Conservation (phyloP, 2,797 vertebrate species). For the Hozukius guyotensis region DNA sequence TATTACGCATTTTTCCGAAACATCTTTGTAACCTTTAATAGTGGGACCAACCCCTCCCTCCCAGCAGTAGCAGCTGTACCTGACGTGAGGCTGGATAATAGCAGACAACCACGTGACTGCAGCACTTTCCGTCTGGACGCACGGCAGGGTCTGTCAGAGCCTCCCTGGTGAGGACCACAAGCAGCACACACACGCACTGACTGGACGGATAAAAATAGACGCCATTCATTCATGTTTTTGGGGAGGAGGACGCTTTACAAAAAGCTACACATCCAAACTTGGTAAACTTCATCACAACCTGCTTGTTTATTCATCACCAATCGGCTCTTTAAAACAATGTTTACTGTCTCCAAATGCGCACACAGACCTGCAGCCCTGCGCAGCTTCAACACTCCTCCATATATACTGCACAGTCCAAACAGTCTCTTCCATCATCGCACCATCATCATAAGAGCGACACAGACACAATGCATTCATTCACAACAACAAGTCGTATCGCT, state of each 20-base stretch:
- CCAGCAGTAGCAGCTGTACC: conserved; percentile 50
- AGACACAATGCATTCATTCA: conserved; percentile 5
- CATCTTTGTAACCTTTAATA: neutral
- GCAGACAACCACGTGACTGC: conserved; percentile 82
- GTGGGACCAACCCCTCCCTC: neutral
- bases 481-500: conserved; percentile 26
- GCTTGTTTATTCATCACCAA: neutral
- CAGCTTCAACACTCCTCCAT: conserved; percentile 2
- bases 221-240: conserved; percentile 50
- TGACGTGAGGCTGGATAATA: conserved; percentile 64
- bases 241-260: conserved; percentile 16
- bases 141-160: conserved; percentile 58
- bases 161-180: conserved; percentile 51
- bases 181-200: conserved; percentile 24
- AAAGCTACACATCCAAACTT: conserved; percentile 35
- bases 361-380: conserved; percentile 21
- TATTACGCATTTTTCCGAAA: neutral
- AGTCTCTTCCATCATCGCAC: conserved; percentile 21
- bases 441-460: conserved; percentile 27
- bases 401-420: conserved; percentile 28
- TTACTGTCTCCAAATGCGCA: conserved; percentile 28
- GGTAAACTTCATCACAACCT: conserved; percentile 30
- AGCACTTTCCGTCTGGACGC: conserved; percentile 66
- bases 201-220: conserved; percentile 58
- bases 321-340: neutral